phyloP scores from a whole-genome alignment of 2,888 invertebrate species.

The Agrenia bidenticulata region DNA sequence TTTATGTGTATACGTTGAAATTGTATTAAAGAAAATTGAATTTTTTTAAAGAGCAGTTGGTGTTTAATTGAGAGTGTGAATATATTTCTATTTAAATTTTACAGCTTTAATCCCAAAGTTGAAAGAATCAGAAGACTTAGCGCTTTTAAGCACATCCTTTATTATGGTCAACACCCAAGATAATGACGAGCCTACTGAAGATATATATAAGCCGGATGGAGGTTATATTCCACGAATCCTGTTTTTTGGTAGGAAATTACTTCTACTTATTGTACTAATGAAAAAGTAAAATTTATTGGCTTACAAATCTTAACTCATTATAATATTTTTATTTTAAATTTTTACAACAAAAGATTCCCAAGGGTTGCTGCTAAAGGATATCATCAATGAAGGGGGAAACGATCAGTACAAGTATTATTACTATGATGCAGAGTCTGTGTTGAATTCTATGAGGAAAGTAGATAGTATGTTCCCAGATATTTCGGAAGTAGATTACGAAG shows the following conservation, averaged over 20 bases:
- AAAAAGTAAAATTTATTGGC: not conserved
- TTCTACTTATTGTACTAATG: not conserved
- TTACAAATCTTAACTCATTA: not conserved
- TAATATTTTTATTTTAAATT: not conserved
- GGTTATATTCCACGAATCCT: conserved; percentile 69
- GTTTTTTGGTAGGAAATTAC: conserved; percentile 59
- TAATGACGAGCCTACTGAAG: conserved; percentile 62
- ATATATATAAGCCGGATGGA: conserved; percentile 65
- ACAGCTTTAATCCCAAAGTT: conserved; percentile 64
- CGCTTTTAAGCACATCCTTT: conserved; percentile 66
- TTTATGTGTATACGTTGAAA: not conserved
- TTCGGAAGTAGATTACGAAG: not conserved
- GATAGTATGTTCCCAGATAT: not conserved
- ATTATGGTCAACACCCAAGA: conserved; percentile 68
- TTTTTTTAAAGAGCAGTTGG: not conserved
- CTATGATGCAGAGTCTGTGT: conserved; percentile 54
- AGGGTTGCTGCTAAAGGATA: conserved; percentile 62
- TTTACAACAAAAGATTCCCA: conserved; percentile 56
- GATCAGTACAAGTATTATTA: conserved; percentile 63
- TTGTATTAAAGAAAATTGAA: too few species aligned
- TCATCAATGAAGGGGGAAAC: conserved; percentile 64
- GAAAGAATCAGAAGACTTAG: conserved; percentile 60
- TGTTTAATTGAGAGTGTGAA: not conserved
- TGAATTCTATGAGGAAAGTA: conserved; percentile 53
- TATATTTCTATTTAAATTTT: not conserved